Percentiles rank a stretch among this genome's conserved stretches.
Evolutionary conservation across 2,888 invertebrate genomes (phyloP).

Genomic region (Mythimna ferrago): DNA sequence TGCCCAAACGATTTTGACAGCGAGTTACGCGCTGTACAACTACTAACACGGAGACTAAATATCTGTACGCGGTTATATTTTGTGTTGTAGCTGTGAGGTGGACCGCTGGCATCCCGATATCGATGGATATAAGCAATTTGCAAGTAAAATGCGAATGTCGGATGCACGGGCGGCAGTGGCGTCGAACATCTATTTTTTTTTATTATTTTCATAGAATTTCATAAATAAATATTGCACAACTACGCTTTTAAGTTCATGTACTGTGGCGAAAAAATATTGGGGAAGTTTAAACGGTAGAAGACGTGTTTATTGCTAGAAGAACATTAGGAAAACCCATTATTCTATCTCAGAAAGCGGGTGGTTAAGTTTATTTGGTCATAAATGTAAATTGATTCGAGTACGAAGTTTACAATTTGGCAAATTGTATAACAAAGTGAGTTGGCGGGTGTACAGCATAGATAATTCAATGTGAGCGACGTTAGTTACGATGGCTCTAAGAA

Average conservation of each 20-base stretch:
- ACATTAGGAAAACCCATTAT: constrained; percentile 14
- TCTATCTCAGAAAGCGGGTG: constrained; percentile 5
- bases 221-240: constrained; percentile 74
- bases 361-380: constrained; percentile 29
- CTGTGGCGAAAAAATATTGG: constrained; percentile 58
- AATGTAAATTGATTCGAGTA: constrained; percentile 46
- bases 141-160: constrained; percentile 87
- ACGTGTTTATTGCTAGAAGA: constrained; percentile 15
- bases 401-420: constrained; percentile 44
- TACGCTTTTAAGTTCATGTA: constrained; percentile 57
- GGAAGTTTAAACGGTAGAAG: constrained; percentile 5
- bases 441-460: constrained; percentile 68
- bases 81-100: constrained; percentile 61
- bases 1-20: constrained; percentile 48
- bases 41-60: constrained; percentile 52
- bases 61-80: constrained; percentile 57
- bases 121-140: constrained; percentile 88
- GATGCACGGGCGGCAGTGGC: constrained; percentile 75
- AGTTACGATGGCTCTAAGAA: constrained; percentile 72
- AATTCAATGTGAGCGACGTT: constrained; percentile 73
- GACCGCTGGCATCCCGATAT: constrained; percentile 75
- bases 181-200: constrained; percentile 76
- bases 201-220: constrained; percentile 80
- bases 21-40: constrained; percentile 33
- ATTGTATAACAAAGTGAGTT: constrained; percentile 59